Percentiles rank a stretch among this genome's conserved stretches.
phyloP scores from a whole-genome alignment of 2,113 vertebrate species.

The Sakesphorus luctuosus region DNA sequence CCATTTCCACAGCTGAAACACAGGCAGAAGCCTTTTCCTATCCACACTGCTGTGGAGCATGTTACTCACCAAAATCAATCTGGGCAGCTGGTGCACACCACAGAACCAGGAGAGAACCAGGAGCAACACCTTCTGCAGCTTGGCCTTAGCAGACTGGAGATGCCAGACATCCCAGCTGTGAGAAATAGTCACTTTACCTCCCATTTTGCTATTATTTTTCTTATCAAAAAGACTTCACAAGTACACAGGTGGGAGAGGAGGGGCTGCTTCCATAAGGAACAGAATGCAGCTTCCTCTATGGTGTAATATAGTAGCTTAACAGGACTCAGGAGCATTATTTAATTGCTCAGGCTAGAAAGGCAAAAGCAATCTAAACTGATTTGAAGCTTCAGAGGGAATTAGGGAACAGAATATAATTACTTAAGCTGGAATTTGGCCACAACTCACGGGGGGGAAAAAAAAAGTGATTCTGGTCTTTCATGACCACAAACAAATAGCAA shows the following conservation, averaged over 20 bases:
- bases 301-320: constrained; percentile 8
- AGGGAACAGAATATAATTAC: constrained; percentile 58
- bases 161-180: not conserved
- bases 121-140: not conserved
- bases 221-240: not conserved
- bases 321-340: constrained; percentile 21
- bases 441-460: not conserved
- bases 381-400: constrained; percentile 53
- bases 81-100: fast-evolving
- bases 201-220: not conserved
- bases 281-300: not conserved
- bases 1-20: not conserved
- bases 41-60: not conserved
- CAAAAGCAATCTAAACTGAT: constrained; percentile 61
- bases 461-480: not conserved
- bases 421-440: constrained; percentile 43
- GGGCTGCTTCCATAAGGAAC: not conserved
- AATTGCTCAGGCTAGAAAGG: constrained; percentile 52
- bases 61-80: not conserved
- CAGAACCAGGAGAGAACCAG: not conserved
- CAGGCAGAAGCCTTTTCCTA: not conserved
- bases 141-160: not conserved
- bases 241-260: not conserved
- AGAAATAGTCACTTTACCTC: not conserved
- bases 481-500: not conserved